phyloP scores from a whole-genome alignment of 2,888 invertebrate genomes.

The Parasteatoda lunata region DNA sequence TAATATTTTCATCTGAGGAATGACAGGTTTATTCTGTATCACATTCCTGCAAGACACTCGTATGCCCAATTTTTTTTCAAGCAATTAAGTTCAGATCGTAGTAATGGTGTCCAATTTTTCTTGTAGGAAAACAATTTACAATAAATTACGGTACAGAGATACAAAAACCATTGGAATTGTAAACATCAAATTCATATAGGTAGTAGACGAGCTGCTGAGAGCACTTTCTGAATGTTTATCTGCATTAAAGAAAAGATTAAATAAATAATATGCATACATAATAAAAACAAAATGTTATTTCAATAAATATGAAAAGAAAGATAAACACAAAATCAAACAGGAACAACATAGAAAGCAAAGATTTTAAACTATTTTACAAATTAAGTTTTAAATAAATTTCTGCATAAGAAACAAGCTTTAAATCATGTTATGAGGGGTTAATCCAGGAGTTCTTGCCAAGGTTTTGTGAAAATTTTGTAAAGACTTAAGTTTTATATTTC shows the following conservation, averaged over 20 bases:
- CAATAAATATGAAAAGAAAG: too few species aligned
- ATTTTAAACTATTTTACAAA: too few species aligned
- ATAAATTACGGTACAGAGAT: constrained; percentile 21
- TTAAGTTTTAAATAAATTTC: too few species aligned
- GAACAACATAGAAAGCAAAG: too few species aligned
- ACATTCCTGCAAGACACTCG: constrained; percentile 59
- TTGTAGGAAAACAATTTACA: constrained; percentile 20
- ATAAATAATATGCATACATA: too few species aligned
- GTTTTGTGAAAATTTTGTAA: too few species aligned
- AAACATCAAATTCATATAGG: constrained; percentile 11
- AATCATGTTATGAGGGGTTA: too few species aligned
- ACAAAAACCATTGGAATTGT: constrained; percentile 30
- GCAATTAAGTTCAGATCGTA: constrained; percentile 13
- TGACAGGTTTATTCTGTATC: constrained; percentile 60
- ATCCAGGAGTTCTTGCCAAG: too few species aligned
- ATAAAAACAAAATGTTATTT: too few species aligned
- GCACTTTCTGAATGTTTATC: constrained; percentile 32
- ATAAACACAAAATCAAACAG: too few species aligned
- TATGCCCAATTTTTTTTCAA: constrained; percentile 35
- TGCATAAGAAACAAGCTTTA: too few species aligned
- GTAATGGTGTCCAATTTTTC: background rate
- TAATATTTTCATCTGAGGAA: constrained; percentile 48
- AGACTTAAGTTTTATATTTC: too few species aligned
- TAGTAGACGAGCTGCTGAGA: constrained; percentile 20
- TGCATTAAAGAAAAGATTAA: constrained; percentile 4